These are phyloP conservation scores for Camelus dromedarius DNA, from an alignment of 2,113 vertebrate genomes.

Conservation along the genomic window DNA sequence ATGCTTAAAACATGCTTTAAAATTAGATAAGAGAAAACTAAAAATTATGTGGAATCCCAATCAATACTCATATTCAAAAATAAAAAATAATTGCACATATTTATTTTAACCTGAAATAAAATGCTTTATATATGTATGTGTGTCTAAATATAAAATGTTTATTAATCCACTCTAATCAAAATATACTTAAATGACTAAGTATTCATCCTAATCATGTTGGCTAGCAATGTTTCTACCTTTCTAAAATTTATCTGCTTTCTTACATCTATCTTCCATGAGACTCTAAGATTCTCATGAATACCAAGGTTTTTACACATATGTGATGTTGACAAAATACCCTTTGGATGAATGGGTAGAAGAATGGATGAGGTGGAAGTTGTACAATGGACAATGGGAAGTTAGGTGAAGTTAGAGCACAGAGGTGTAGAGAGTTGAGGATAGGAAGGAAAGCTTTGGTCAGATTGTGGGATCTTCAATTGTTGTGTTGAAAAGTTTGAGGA, in stretches of 20 bases:
- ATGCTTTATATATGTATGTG: background rate
- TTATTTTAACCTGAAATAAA: slow-evolving; percentile 8
- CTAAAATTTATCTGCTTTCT: background rate
- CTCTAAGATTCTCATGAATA: background rate
- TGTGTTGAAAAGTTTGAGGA: background rate
- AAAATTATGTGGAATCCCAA: background rate
- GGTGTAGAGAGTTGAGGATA: background rate
- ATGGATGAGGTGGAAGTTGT: background rate
- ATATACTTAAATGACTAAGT: background rate
- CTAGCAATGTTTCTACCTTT: background rate
- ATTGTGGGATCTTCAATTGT: background rate
- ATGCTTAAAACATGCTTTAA: background rate
- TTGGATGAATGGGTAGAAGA: background rate
- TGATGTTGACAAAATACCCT: background rate
- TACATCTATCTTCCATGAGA: background rate
- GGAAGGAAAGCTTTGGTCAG: background rate
- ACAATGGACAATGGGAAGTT: background rate
- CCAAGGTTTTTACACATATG: background rate
- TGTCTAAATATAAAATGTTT: background rate
- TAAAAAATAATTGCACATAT: background rate
- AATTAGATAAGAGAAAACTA: background rate
- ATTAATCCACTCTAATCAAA: background rate
- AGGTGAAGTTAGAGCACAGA: background rate
- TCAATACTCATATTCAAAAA: background rate
- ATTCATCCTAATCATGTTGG: background rate